Evolutionary conservation across 2,888 invertebrate genomes (phyloP).

Genomic region (Drosophila percnosoma): DNA sequence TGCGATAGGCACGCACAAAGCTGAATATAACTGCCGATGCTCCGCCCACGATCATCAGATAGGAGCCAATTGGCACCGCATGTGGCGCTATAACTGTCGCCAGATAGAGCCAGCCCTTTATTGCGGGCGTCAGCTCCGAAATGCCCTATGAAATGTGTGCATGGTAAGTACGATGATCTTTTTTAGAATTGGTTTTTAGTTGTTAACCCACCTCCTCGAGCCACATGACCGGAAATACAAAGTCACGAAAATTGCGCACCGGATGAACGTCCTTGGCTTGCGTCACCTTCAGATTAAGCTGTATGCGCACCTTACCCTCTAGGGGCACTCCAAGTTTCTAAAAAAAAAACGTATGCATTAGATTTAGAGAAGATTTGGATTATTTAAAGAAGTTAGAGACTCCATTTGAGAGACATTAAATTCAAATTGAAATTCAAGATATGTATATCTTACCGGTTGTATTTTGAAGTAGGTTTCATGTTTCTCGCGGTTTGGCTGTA

Average conservation of each 20-base stretch:
- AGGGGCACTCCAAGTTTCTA: conserved; percentile 94
- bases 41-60: conserved; percentile 90
- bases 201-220: conserved; percentile 90
- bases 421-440: neutral
- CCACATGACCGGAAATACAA: conserved; percentile 95
- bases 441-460: conserved; percentile 88
- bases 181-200: neutral
- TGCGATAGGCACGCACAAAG: conserved; percentile 91
- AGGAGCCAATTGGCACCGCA: conserved; percentile 89
- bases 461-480: conserved; percentile 94
- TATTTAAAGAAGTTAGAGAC: neutral
- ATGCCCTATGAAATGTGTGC: conserved; percentile 87
- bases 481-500: conserved; percentile 88
- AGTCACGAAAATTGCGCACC: conserved; percentile 91
- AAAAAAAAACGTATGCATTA: conserved; percentile 29
- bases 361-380: neutral
- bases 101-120: conserved; percentile 92
- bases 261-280: conserved; percentile 89
- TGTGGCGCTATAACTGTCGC: conserved; percentile 92
- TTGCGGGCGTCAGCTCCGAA: conserved; percentile 91
- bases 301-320: conserved; percentile 92
- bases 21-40: conserved; percentile 88
- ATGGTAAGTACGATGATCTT: neutral
- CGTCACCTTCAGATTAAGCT: conserved; percentile 92
- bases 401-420: no score